phyloP scores from a whole-genome alignment of 2,888 invertebrate species.

The Plemyria rubiginata region DNA sequence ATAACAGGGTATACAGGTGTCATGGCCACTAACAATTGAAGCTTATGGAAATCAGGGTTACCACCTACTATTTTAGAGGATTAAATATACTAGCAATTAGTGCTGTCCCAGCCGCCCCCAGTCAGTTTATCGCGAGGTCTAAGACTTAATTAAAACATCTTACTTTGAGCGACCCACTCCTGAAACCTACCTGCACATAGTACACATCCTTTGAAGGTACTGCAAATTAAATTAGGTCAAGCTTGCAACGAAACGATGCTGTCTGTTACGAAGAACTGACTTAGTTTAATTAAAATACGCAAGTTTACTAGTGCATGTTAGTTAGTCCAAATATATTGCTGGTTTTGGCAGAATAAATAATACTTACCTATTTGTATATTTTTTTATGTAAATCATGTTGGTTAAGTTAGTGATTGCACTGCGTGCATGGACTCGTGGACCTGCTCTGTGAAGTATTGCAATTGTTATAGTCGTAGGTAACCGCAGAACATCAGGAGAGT shows the following conservation, averaged over 20 bases:
- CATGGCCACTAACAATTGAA: constrained; percentile 78
- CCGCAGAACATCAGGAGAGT: too few species aligned
- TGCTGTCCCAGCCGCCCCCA: constrained; percentile 66
- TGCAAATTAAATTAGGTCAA: constrained; percentile 69
- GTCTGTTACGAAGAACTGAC: constrained; percentile 26
- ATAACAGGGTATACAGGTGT: constrained; percentile 61
- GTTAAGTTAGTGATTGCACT: too few species aligned
- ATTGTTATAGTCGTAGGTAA: too few species aligned
- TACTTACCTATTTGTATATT: too few species aligned
- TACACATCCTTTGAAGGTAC: constrained; percentile 57
- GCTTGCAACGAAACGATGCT: constrained; percentile 49
- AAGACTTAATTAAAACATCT: constrained; percentile 84
- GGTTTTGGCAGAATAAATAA: neutral
- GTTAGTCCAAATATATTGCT: neutral
- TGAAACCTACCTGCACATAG: constrained; percentile 1
- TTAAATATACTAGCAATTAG: constrained; percentile 84
- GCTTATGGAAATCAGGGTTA: constrained; percentile 82
- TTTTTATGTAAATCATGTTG: too few species aligned
- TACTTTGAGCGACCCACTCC: constrained; percentile 66
- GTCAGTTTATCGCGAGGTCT: constrained; percentile 80
- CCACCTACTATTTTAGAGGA: constrained; percentile 76
- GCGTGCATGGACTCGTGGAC: too few species aligned
- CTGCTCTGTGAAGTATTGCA: too few species aligned
- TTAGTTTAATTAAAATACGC: constrained; percentile 33
- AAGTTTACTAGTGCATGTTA: constrained; percentile 6